A percentile compares a stretch with the other conserved stretches of the same genome.
Evolutionary conservation across 2,113 vertebrate genomes (phyloP).

Genomic region (Nothoprocta pentlandii): DNA sequence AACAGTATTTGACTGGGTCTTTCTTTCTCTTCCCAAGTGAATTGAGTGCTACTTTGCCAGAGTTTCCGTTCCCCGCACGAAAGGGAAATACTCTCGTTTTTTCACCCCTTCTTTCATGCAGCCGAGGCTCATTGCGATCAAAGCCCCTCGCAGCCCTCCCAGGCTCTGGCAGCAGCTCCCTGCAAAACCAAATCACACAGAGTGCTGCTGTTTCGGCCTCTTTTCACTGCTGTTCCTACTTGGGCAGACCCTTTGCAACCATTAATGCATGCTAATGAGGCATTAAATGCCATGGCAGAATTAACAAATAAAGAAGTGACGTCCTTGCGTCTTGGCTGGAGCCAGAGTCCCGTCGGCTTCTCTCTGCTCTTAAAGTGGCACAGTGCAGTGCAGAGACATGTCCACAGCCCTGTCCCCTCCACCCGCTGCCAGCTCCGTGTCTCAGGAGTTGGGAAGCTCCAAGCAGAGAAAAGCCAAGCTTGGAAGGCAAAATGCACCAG

Average conservation of each 20-base stretch:
- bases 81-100: conserved; percentile 2
- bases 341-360: not conserved
- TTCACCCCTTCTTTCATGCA: not conserved
- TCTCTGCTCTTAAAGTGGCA: conserved; percentile 12
- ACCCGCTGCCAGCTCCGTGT: fast-evolving
- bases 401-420: not conserved
- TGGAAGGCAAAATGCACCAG: not conserved
- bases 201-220: conserved; percentile 40
- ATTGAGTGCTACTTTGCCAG: not conserved
- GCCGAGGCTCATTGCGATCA: not conserved
- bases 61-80: conserved; percentile 2
- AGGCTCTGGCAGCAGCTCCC: conserved; percentile 33
- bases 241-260: not conserved
- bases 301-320: conserved; percentile 36
- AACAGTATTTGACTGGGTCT: not conserved
- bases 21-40: not conserved
- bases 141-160: conserved; percentile 25
- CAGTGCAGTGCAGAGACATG: fast-evolving
- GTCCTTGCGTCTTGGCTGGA: not conserved
- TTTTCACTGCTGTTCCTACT: conserved; percentile 48
- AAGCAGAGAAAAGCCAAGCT: not conserved
- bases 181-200: not conserved
- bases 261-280: conserved; percentile 67
- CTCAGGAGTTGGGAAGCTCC: not conserved
- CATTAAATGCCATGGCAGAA: conserved; percentile 36